Evolutionary conservation across 1,140 invertebrate species (phyloP).

Genomic region (Physella acuta): DNA sequence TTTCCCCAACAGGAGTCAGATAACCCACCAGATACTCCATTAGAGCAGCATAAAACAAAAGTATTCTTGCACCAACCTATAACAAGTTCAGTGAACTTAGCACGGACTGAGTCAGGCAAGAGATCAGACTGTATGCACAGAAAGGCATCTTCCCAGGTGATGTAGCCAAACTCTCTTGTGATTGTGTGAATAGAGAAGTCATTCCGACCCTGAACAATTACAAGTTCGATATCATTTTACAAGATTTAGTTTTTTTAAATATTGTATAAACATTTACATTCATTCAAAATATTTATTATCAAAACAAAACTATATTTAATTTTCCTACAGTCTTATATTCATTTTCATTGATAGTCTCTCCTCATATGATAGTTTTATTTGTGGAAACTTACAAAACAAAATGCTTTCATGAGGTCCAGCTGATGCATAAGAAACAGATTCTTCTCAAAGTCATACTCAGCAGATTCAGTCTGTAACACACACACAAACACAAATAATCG

Average conservation of each 20-base stretch:
- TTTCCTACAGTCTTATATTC: too few species aligned
- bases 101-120: slow-evolving; percentile 54
- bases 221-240: not conserved
- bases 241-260: too few species aligned
- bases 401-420: slow-evolving; percentile 54
- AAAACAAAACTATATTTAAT: too few species aligned
- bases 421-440: slow-evolving; percentile 57
- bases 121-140: slow-evolving; percentile 54
- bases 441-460: slow-evolving; percentile 49
- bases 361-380: too few species aligned
- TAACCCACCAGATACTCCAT: too few species aligned
- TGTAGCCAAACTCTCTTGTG: slow-evolving; percentile 56
- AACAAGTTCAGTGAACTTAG: slow-evolving; percentile 59
- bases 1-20: too few species aligned
- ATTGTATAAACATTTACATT: too few species aligned
- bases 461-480: too few species aligned
- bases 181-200: slow-evolving; percentile 58
- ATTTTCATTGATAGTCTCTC: too few species aligned
- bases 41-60: not conserved
- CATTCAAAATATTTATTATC: too few species aligned
- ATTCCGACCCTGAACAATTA: slow-evolving; percentile 53
- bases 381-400: slow-evolving; percentile 55
- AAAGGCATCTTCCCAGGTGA: slow-evolving; percentile 60
- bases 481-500: too few species aligned
- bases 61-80: slow-evolving; percentile 43